Evolutionary conservation across 2,797 vertebrate genomes (phyloP), one percentile per base, ranked within the genome.

Genomic region (Discoglossus pictus): DNA sequence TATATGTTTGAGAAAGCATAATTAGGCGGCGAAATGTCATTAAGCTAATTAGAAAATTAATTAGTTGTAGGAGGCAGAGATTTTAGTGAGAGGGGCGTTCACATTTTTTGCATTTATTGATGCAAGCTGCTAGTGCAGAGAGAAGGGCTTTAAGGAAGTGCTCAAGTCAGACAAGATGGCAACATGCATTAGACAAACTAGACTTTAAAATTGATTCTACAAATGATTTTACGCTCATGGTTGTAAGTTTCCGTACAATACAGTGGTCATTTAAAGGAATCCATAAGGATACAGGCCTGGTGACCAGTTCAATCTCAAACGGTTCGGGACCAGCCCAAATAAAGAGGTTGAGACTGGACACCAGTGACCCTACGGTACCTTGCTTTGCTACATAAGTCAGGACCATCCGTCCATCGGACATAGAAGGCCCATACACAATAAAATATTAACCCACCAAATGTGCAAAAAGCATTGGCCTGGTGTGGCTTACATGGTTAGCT

Each of bases 311-410:
- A 23, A 24, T 34, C 34, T 52, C 44, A 42, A 12, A 24, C 42
- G 35, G 46, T 46, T 53, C 55, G 65, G 63, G 27, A 25, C 62
- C 63, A 65, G 64, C 70, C 56, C 10, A 47, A 46, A 39, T 48
- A 10, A 15, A 11, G 11, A 21, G 21, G 13, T 16, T 35, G 47
- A 36, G 63, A 60, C 62, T 24, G 7, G 31, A 17, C 55, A 42
- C 34, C 55, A 56, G 64, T 50, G 27, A 51, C 18, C 50, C 55
- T 40, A 17, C 40, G 42, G 27, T 52, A 65, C 54, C 62, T 66
- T 66, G 56, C 31, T 61, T 21, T 66, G 63, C 70, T 63, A 56
- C 64, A 65, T 64, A 39, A 39, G 15, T 61, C 55, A 27, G 36
- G 38, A n/a, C 25, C 16, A 40, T 35, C 20, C 39, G 36, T 20